phyloP scores from a whole-genome alignment of 1,140 invertebrate species.

The Achroia grisella region DNA sequence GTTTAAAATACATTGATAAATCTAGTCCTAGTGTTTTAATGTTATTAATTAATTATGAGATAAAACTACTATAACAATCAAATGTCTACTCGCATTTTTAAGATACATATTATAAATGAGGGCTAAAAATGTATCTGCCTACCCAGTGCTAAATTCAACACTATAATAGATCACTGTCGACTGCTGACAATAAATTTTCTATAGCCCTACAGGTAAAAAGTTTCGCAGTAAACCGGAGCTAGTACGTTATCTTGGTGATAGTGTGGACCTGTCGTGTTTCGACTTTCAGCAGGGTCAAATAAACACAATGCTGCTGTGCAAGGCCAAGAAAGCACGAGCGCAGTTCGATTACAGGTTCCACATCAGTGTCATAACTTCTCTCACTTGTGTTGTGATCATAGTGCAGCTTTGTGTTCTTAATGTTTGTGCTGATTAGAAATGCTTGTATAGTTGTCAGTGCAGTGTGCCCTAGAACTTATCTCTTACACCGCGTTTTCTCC shows the following conservation, averaged over 20 bases:
- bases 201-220: slow-evolving; percentile 85
- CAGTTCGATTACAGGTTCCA: slow-evolving; percentile 80
- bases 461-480: slow-evolving; percentile 18
- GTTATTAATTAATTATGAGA: too few species aligned
- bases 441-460: slow-evolving; percentile 29
- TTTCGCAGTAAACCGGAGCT: slow-evolving; percentile 88
- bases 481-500: neutral
- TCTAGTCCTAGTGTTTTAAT: too few species aligned
- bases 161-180: neutral
- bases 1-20: too few species aligned
- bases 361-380: slow-evolving; percentile 54
- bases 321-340: slow-evolving; percentile 78
- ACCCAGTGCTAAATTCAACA: slow-evolving; percentile 26
- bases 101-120: slow-evolving; percentile 37
- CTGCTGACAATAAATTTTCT: slow-evolving; percentile 61
- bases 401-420: slow-evolving; percentile 50
- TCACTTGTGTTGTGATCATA: slow-evolving; percentile 67
- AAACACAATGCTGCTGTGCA: slow-evolving; percentile 76
- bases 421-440: slow-evolving; percentile 28
- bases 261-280: slow-evolving; percentile 86
- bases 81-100: neutral
- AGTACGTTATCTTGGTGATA: slow-evolving; percentile 83
- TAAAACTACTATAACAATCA: slow-evolving; percentile 12
- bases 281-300: slow-evolving; percentile 88
- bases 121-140: too few species aligned